Percentiles rank a stretch among this genome's conserved stretches.
phyloP scores from a whole-genome alignment of 2,888 invertebrate species.

The Poecilus cupreus region DNA sequence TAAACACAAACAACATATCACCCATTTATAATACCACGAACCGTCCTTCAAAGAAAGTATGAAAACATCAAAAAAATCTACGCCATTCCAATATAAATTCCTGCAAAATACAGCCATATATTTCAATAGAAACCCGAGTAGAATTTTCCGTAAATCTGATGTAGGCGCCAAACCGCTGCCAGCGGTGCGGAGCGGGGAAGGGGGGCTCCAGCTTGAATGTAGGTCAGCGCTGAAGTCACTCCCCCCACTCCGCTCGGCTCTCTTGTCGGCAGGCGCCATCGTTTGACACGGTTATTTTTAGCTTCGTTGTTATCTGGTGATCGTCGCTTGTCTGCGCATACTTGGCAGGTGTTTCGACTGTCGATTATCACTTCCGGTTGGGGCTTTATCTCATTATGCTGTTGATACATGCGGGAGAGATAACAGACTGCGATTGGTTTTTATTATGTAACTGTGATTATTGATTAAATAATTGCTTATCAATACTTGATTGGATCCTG shows the following conservation, averaged over 20 bases:
- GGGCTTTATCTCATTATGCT: neutral
- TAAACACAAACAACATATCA: no score
- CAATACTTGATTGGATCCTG: no score
- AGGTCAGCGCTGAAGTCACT: constrained; percentile 1
- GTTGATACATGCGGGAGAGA: no score
- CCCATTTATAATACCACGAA: no score
- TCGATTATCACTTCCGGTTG: neutral
- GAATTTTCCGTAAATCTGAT: neutral
- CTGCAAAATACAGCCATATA: neutral
- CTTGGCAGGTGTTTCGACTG: constrained; percentile 16
- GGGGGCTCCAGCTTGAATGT: neutral
- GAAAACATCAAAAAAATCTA: no score
- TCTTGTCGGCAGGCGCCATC: neutral
- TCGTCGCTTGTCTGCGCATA: constrained; percentile 18
- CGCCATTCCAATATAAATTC: no score
- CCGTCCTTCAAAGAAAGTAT: no score
- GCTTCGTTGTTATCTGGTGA: constrained; percentile 17
- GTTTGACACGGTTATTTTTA: constrained; percentile 33
- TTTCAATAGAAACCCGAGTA: neutral
- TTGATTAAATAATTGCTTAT: no score
- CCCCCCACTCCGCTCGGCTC: neutral
- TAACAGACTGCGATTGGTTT: no score
- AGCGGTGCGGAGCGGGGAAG: neutral
- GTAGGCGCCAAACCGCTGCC: neutral
- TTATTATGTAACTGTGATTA: no score